Conservation (phyloP, 1,140 invertebrate genomes). For the Diplogasteroides magnus region DNA sequence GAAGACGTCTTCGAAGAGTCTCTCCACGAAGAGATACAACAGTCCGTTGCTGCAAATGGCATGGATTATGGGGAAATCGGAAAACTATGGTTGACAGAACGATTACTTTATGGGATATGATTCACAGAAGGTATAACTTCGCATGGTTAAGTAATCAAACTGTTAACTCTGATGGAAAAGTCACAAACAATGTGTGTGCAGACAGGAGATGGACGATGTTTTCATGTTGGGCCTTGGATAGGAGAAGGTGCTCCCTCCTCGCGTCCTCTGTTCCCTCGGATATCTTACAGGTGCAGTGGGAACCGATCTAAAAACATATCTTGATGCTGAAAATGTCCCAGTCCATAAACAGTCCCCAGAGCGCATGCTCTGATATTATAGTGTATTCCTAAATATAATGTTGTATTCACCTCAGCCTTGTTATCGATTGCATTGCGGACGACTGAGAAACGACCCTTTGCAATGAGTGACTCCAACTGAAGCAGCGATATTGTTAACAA, state of each 20-base stretch:
- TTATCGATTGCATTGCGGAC: constrained; percentile 48
- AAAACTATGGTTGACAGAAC: constrained; percentile 16
- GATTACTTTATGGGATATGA: too few species aligned
- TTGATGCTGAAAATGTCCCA: too few species aligned
- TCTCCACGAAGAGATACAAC: constrained; percentile 48
- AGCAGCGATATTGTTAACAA: constrained; percentile 6
- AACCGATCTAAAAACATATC: neutral
- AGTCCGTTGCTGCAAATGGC: constrained; percentile 38
- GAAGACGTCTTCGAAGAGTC: constrained; percentile 52
- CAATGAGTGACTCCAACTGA: constrained; percentile 37
- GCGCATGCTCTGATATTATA: neutral
- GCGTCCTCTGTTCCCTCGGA: constrained; percentile 13
- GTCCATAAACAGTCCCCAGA: too few species aligned
- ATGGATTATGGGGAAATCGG: constrained; percentile 7
- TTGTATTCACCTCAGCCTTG: constrained; percentile 31
- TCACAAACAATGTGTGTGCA: too few species aligned
- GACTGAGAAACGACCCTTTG: constrained; percentile 47
- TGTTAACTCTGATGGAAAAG: too few species aligned
- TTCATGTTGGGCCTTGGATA: constrained; percentile 45
- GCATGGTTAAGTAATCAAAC: too few species aligned
- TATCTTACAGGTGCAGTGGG: constrained; percentile 30
- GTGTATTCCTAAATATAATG: neutral
- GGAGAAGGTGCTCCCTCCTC: constrained; percentile 39
- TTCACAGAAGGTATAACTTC: too few species aligned
- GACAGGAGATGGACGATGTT: constrained; percentile 50